phyloP scores from a whole-genome alignment of 2,888 invertebrate species.

The Melanophora roralis region DNA sequence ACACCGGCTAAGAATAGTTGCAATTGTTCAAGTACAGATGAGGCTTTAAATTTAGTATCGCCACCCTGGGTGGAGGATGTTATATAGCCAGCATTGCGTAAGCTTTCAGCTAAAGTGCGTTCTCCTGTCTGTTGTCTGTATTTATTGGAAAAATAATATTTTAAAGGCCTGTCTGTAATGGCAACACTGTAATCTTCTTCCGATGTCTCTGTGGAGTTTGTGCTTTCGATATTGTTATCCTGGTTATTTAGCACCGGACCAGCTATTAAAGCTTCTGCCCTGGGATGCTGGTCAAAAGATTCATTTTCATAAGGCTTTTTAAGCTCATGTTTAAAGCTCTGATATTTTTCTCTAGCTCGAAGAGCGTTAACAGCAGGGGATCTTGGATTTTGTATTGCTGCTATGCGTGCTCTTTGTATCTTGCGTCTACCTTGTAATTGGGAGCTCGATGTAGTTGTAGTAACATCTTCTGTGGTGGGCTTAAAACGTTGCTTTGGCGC shows the following conservation, averaged over 20 bases:
- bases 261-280: constrained; percentile 72
- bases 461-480: constrained; percentile 55
- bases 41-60: constrained; percentile 59
- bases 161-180: constrained; percentile 71
- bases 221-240: constrained; percentile 70
- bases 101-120: constrained; percentile 71
- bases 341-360: constrained; percentile 68
- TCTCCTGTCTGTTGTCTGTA: constrained; percentile 73
- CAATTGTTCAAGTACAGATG: constrained; percentile 70
- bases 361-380: constrained; percentile 30
- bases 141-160: constrained; percentile 73
- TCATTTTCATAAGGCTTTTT: constrained; percentile 67
- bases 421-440: constrained; percentile 65
- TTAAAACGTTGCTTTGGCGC: constrained; percentile 72
- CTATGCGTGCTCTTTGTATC: constrained; percentile 66
- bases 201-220: constrained; percentile 57
- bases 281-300: constrained; percentile 66
- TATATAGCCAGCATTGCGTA: constrained; percentile 74
- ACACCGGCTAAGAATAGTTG: constrained; percentile 69
- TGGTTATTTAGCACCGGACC: constrained; percentile 65
- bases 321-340: constrained; percentile 65
- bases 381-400: constrained; percentile 57
- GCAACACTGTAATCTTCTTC: constrained; percentile 66
- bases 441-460: constrained; percentile 27
- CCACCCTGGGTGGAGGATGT: constrained; percentile 66